These are phyloP conservation scores for Catostylus mosaicus DNA, from an alignment of 30 jellyfish, hydroid and myxozoan genomes.

Conservation along the genomic window DNA sequence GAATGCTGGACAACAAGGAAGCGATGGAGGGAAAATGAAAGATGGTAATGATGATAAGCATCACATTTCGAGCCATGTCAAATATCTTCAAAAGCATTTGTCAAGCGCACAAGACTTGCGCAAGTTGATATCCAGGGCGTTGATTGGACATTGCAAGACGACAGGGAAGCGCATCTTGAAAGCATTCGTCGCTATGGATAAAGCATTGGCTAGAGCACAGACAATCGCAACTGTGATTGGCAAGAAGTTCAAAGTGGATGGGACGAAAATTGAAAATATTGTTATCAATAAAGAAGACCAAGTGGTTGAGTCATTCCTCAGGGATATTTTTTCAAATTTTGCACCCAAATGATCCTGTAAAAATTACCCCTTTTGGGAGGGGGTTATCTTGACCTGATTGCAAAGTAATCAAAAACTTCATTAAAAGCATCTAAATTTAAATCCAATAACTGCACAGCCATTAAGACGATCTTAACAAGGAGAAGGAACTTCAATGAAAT, in stretches of 20 bases:
- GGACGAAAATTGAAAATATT: slow-evolving; percentile 73
- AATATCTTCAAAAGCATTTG: slow-evolving; percentile 83
- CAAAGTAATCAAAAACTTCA: too few relatives aligned
- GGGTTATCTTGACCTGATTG: too few relatives aligned
- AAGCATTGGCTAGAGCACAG: slow-evolving; percentile 96
- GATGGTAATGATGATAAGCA: slow-evolving; percentile 27
- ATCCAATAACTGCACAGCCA: too few relatives aligned
- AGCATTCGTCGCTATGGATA: slow-evolving; percentile 99
- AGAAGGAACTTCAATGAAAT: too few relatives aligned
- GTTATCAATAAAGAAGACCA: slow-evolving; percentile 95
- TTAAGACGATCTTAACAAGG: too few relatives aligned
- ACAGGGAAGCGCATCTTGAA: slow-evolving; percentile 93
- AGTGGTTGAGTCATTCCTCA: slow-evolving; percentile 95
- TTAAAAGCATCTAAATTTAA: too few relatives aligned
- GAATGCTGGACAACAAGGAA: slow-evolving; percentile 32
- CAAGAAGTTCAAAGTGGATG: slow-evolving; percentile 86
- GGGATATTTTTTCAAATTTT: slow-evolving; percentile 91
- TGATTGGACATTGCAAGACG: slow-evolving; percentile 95
- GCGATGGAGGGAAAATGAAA: not conserved
- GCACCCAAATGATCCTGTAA: slow-evolving; percentile 25
- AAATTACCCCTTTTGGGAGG: too few relatives aligned
- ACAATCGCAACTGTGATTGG: slow-evolving; percentile 97
- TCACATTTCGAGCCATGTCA: slow-evolving; percentile 70
- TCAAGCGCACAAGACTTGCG: slow-evolving; percentile 91
- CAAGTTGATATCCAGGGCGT: slow-evolving; percentile 87